These are phyloP conservation scores for Halictus ligatus DNA, from an alignment of 2,888 invertebrate genomes.

Conservation along the genomic window DNA sequence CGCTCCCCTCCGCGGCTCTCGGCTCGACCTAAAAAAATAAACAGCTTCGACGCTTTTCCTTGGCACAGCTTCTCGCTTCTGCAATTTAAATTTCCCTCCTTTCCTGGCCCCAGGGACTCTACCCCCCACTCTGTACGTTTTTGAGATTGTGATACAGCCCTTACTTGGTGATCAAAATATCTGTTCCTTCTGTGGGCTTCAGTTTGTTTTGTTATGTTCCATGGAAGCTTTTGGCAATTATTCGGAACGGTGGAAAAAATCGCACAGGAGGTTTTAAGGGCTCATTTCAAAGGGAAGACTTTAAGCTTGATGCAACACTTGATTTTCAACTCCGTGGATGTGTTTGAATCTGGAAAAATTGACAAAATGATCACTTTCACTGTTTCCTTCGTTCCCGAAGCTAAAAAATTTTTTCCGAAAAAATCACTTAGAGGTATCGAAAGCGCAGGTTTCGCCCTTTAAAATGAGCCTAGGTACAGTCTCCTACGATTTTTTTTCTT, in stretches of 20 bases:
- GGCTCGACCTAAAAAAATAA: background rate
- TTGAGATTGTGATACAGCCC: too few species aligned
- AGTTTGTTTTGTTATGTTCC: background rate
- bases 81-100: background rate
- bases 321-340: background rate
- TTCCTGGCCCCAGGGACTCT: background rate
- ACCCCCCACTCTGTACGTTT: background rate
- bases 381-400: too few species aligned
- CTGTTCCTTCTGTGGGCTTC: background rate
- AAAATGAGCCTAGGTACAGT: too few species aligned
- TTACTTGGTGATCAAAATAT: background rate
- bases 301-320: background rate
- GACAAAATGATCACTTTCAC: too few species aligned
- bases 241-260: background rate
- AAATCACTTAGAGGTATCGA: background rate
- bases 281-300: background rate
- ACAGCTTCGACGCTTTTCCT: background rate
- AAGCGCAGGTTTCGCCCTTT: background rate
- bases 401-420: background rate
- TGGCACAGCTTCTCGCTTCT: background rate
- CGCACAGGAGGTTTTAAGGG: background rate
- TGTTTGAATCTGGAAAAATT: background rate
- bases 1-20: background rate
- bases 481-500: too few species aligned
- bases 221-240: background rate